phyloP scores from a whole-genome alignment of 2,888 invertebrate species.

The Opisthograptis luteolata region DNA sequence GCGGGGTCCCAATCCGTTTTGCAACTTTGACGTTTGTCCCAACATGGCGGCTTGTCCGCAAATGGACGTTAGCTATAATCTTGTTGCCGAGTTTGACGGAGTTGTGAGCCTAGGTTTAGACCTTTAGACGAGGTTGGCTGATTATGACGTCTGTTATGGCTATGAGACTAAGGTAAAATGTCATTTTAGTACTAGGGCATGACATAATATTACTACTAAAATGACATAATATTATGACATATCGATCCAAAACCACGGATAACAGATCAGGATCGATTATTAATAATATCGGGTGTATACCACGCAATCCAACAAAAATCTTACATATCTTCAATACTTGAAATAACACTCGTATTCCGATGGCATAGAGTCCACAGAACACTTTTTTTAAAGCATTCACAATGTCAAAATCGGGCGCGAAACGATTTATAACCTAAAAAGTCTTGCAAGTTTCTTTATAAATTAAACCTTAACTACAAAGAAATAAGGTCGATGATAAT shows the following conservation, averaged over 20 bases:
- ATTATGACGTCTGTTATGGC: too few relatives aligned
- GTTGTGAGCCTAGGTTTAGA: constrained; percentile 45
- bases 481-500: not conserved
- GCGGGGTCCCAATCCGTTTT: constrained; percentile 78
- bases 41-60: constrained; percentile 66
- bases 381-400: not conserved
- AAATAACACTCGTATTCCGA: not conserved
- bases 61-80: constrained; percentile 70
- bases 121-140: too few relatives aligned
- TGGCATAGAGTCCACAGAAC: not conserved
- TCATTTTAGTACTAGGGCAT: too few relatives aligned
- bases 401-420: not conserved
- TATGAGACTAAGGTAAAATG: too few relatives aligned
- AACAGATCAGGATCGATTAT: too few relatives aligned
- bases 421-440: not conserved
- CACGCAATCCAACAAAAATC: not conserved
- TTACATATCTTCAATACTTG: not conserved
- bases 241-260: too few relatives aligned
- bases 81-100: constrained; percentile 57
- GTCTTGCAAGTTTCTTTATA: not conserved
- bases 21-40: constrained; percentile 72
- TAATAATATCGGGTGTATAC: not conserved
- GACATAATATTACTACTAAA: too few relatives aligned
- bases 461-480: not conserved
- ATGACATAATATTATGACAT: too few relatives aligned